A percentile compares a stretch with the other conserved stretches of the same genome.
Conservation (phyloP, 2,888 invertebrate genomes). For the Tenthredo mesomela region DNA sequence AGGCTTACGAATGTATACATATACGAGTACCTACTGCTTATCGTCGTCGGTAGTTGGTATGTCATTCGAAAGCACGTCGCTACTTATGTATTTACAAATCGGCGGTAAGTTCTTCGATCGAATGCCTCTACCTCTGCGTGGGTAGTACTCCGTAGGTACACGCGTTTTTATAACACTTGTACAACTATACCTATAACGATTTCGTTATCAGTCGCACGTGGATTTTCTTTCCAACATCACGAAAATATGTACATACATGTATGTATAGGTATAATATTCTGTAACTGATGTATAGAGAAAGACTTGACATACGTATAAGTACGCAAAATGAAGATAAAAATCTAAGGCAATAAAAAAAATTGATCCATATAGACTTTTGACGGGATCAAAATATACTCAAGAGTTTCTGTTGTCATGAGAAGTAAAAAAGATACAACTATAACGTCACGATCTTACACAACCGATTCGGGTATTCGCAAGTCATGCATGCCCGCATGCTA, state of each 20-base stretch:
- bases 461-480: background rate
- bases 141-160: background rate
- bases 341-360: too few species aligned
- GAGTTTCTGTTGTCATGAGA: background rate
- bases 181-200: background rate
- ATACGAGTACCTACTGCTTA: background rate
- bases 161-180: background rate
- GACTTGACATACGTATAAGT: too few species aligned
- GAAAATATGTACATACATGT: background rate
- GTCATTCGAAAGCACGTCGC: background rate
- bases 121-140: background rate
- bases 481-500: background rate
- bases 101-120: background rate
- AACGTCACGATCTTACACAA: background rate
- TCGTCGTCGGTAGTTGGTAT: background rate
- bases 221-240: background rate
- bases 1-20: background rate
- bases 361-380: background rate
- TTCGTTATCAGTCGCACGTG: constrained; percentile 26
- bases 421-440: background rate
- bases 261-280: too few species aligned
- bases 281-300: too few species aligned
- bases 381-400: too few species aligned
- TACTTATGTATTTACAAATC: constrained; percentile 8
- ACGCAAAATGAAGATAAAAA: too few species aligned